A percentile compares a stretch with the other conserved stretches of the same genome.
phyloP scores from a whole-genome alignment of 2,888 invertebrate genomes.

The Plagiodera versicolora region DNA sequence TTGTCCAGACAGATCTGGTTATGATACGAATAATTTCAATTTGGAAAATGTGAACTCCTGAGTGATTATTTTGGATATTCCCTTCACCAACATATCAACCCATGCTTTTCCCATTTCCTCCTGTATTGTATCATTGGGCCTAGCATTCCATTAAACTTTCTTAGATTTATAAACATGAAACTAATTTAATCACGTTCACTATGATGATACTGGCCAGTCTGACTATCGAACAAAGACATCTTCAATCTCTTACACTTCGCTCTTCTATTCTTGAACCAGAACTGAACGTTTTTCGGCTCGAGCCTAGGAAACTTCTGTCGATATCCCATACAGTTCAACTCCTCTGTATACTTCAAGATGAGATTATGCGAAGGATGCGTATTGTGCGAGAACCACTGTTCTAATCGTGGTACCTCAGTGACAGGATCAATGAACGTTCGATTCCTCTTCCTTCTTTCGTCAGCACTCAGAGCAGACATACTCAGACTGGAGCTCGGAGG shows the following conservation, averaged over 20 bases:
- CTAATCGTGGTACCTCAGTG: slow-evolving; percentile 91
- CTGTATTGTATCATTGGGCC: no score
- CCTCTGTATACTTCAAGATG: slow-evolving; percentile 97
- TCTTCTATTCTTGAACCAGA: slow-evolving; percentile 99
- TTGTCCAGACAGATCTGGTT: not conserved
- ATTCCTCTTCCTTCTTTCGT: slow-evolving; percentile 91
- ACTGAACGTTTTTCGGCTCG: slow-evolving; percentile 98
- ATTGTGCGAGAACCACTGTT: slow-evolving; percentile 96
- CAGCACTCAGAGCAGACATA: slow-evolving; percentile 68
- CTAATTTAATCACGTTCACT: slow-evolving; percentile 59
- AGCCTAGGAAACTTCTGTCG: slow-evolving; percentile 97
- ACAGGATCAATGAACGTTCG: slow-evolving; percentile 99
- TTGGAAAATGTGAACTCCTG: not conserved
- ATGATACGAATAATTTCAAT: not conserved
- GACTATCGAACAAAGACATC: slow-evolving; percentile 82
- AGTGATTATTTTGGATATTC: not conserved
- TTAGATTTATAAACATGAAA: not conserved
- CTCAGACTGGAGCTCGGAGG: slow-evolving; percentile 62
- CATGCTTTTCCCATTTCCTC: not conserved
- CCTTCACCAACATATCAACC: not conserved
- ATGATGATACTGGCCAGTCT: slow-evolving; percentile 66
- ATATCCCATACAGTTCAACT: slow-evolving; percentile 95
- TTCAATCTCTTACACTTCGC: slow-evolving; percentile 97
- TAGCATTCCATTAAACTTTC: not conserved
- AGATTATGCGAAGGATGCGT: slow-evolving; percentile 98